Percentiles rank a stretch among this genome's conserved stretches.
These are phyloP conservation scores for Strigamia crassipes DNA, from an alignment of 2,888 invertebrate genomes.

Conservation along the genomic window DNA sequence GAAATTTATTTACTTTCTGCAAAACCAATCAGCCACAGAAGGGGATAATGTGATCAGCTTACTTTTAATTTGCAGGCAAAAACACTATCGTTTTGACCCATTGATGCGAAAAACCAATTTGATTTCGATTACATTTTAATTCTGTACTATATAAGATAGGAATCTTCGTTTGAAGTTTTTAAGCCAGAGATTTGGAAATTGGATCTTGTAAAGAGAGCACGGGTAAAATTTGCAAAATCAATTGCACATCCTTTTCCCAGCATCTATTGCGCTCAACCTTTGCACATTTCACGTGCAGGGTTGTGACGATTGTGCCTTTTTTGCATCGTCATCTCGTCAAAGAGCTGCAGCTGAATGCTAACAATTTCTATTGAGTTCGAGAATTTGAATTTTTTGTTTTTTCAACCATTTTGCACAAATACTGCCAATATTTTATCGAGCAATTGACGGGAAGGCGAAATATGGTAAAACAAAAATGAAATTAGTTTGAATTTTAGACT, in stretches of 20 bases:
- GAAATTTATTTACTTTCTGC: no score
- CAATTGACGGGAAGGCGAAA: background rate
- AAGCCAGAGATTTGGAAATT: background rate
- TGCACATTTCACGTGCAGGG: constrained; percentile 15
- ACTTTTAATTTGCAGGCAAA: no score
- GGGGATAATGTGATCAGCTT: no score
- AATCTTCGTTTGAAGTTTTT: background rate
- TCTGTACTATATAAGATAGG: background rate
- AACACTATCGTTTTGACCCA: no score
- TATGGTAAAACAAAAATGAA: background rate
- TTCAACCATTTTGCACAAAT: background rate
- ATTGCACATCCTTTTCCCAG: constrained; percentile 19
- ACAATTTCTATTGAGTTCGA: background rate
- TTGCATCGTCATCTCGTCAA: constrained; percentile 29
- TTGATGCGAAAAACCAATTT: no score
- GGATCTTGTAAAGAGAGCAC: constrained; percentile 12
- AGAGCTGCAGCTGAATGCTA: background rate
- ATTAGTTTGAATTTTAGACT: background rate
- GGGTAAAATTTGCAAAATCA: constrained; percentile 26
- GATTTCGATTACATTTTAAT: background rate
- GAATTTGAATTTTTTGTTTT: background rate
- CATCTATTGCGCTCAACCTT: background rate
- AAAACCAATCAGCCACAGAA: no score
- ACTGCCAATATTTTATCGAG: background rate
- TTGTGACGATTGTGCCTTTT: background rate